phyloP scores from a whole-genome alignment of 2,888 invertebrate species.

The Cerastis leucographa region DNA sequence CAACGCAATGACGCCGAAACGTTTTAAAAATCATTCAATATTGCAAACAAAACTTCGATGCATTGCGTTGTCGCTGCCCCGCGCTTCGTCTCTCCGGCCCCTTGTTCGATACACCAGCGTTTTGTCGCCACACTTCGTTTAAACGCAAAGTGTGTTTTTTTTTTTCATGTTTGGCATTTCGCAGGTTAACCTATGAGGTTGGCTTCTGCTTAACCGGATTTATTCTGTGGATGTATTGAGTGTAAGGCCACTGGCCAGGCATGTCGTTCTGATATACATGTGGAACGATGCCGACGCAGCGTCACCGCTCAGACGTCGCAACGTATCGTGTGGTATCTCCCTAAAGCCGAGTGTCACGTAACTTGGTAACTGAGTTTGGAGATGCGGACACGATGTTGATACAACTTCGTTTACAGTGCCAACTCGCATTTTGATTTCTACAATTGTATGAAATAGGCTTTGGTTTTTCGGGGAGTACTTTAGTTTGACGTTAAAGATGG shows the following conservation, averaged over 20 bases:
- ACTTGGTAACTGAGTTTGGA: conserved; percentile 60
- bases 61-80: background rate
- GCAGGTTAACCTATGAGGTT: no score
- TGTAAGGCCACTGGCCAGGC: no score
- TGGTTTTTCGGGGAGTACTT: background rate
- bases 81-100: background rate
- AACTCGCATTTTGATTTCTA: conserved; percentile 55
- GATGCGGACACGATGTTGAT: conserved; percentile 64
- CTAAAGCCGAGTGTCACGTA: conserved; percentile 52
- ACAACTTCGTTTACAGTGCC: conserved; percentile 62
- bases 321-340: background rate
- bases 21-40: background rate
- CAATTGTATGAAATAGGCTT: conserved; percentile 27
- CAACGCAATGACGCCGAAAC: background rate
- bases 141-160: no score
- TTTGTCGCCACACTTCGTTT: background rate
- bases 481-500: background rate
- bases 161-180: no score
- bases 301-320: background rate
- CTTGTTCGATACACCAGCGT: background rate
- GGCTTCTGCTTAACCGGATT: no score
- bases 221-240: no score
- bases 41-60: background rate
- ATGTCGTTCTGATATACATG: no score
- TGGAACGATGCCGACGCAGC: background rate